Evolutionary conservation across 2,113 vertebrate genomes (phyloP).

Genomic region (Alaudala cheleensis): DNA sequence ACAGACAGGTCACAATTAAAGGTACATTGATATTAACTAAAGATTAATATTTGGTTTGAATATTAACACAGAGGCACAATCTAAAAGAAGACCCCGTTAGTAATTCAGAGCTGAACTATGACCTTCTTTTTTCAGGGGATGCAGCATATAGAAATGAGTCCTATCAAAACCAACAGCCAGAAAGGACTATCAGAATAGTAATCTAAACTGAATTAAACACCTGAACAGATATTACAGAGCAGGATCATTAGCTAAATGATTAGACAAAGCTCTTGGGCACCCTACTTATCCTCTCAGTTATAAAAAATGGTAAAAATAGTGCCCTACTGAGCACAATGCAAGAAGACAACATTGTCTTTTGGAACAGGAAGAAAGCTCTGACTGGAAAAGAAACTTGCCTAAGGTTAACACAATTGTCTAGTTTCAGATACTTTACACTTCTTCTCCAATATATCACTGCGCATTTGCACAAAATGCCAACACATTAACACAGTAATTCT

Average conservation of each 20-base stretch:
- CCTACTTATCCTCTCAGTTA: not conserved
- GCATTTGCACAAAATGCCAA: not conserved
- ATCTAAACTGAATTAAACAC: slow-evolving; percentile 48
- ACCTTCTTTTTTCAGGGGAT: not conserved
- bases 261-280: slow-evolving; percentile 10
- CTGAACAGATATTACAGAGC: slow-evolving; percentile 10
- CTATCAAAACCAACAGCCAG: slow-evolving; percentile 39
- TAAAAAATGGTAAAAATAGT: not conserved
- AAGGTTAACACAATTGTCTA: not conserved
- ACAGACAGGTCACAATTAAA: not conserved
- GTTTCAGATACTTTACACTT: not conserved
- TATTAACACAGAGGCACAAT: not conserved
- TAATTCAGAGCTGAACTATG: not conserved
- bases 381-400: not conserved
- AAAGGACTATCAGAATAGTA: not conserved
- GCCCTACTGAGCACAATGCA: not conserved
- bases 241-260: slow-evolving; percentile 54
- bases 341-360: not conserved
- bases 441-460: not conserved
- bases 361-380: not conserved
- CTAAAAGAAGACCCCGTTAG: not conserved
- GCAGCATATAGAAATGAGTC: not conserved
- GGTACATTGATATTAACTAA: not conserved
- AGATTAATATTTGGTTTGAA: not conserved
- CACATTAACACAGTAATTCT: not conserved